Conservation (phyloP, 2,797 vertebrate genomes). For the Aeoliscus strigatus region DNA sequence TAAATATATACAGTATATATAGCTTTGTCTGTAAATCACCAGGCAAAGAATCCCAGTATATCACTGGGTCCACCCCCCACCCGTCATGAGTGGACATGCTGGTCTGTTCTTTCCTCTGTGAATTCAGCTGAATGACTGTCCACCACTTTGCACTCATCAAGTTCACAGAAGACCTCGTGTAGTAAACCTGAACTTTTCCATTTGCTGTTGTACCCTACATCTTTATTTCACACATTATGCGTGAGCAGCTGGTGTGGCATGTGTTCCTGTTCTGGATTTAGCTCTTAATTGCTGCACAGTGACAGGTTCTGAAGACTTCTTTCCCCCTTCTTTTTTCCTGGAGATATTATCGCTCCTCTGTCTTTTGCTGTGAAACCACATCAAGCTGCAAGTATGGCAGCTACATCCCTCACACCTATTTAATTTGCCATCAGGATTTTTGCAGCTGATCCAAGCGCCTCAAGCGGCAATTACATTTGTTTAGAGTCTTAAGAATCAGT, state of each 20-base stretch:
- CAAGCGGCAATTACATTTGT: slow-evolving; percentile 33
- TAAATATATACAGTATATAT: too few species aligned
- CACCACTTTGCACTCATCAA: slow-evolving; percentile 1
- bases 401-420: slow-evolving; percentile 34
- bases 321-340: slow-evolving; percentile 7
- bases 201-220: slow-evolving; percentile 14
- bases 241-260: slow-evolving; percentile 41
- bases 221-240: slow-evolving; percentile 22
- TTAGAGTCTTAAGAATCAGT: slow-evolving; percentile 36
- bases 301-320: slow-evolving; percentile 11
- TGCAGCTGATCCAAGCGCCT: slow-evolving; percentile 18
- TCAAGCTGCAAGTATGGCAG: slow-evolving; percentile 4
- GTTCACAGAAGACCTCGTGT: not conserved
- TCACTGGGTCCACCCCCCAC: too few species aligned
- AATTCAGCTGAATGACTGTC: slow-evolving; percentile 11
- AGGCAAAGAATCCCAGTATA: too few species aligned
- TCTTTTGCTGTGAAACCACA: slow-evolving; percentile 4
- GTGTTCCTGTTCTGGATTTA: slow-evolving; percentile 43
- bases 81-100: slow-evolving; percentile 13
- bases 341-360: slow-evolving; percentile 3
- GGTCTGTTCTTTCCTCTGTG: slow-evolving; percentile 12
- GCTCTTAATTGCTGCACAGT: slow-evolving; percentile 32
- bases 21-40: too few species aligned
- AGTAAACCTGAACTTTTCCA: slow-evolving; percentile 8
- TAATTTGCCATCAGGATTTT: slow-evolving; percentile 42